Evolutionary conservation across 2,888 invertebrate genomes (phyloP), one percentile per base, ranked within the genome.

Genomic region (Alcis repandata): DNA sequence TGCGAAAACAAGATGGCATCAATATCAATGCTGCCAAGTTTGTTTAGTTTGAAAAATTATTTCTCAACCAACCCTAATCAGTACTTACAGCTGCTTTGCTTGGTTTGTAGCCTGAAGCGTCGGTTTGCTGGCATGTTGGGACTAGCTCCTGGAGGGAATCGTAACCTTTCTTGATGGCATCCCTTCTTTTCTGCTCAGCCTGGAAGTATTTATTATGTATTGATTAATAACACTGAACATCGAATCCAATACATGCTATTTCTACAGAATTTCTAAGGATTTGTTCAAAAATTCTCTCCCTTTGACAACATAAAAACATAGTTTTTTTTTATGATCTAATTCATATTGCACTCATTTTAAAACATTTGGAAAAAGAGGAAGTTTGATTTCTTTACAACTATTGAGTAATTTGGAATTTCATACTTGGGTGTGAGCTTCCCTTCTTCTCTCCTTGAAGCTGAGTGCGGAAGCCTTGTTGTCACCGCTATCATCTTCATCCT

Each of bases 131-230:
- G 81, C 99, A 99, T 59, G 97, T 98, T 0, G 99, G 99, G 11
- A 99, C 98, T 70, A 99, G 91, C 78, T 97, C 97, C 89, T 98
- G 98, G 17, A 99, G 93, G 2, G 97, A 97, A 87, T 99, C 98
- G 86, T 99, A 99, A 0, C 99, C 99, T 87, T 98, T 98, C 89
- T 99, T 99, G 69, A 99, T 99, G 1, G 99, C 98, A 95, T 99
- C 99, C 79, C 99, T 94, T 71, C 99, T 94, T 85, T 99, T 99
- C 87, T 99, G 99, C 88, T 99, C 99, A 2, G 99, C 99, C 92
- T 98, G 96, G n/a, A 9, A 15, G 41, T 6, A 53, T 20, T n/a
- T 40, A 22, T 53, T 15, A 52, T 38, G 19, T 2, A 41, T 17
- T 41, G 2, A 41, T 19, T 19, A 10, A 9, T 19, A 9, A 17